Percentiles rank a stretch among this genome's conserved stretches.
These are phyloP conservation scores for Ephestia elutella DNA, from an alignment of 1,140 invertebrate genomes.

Conservation along the genomic window DNA sequence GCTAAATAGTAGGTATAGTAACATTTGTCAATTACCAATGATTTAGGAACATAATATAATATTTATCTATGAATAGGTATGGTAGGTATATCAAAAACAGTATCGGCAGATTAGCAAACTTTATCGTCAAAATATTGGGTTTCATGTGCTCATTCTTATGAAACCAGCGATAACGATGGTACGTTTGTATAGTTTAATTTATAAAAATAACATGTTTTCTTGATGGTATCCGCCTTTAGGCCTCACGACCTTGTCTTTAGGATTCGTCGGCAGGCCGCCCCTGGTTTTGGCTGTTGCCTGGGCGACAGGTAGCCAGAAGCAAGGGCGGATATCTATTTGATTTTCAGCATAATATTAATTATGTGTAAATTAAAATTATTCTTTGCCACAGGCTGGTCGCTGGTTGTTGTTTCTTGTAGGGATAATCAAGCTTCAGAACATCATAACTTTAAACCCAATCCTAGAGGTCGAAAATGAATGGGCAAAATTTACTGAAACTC, in stretches of 20 bases:
- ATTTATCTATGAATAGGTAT: background rate
- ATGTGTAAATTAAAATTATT: background rate
- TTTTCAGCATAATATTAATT: background rate
- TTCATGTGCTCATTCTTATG: slow-evolving; percentile 13
- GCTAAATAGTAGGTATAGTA: too few relatives aligned
- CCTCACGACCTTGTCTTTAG: too few relatives aligned
- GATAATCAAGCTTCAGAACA: slow-evolving; percentile 34
- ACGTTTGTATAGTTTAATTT: slow-evolving; percentile 22
- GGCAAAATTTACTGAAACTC: slow-evolving; percentile 35
- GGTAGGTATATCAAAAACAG: background rate
- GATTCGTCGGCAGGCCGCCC: too few relatives aligned
- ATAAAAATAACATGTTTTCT: too few relatives aligned
- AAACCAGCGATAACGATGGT: slow-evolving; percentile 42
- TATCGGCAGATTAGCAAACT: background rate
- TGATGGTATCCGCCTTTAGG: too few relatives aligned
- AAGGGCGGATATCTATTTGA: too few relatives aligned
- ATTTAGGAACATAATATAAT: background rate
- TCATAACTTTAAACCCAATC: slow-evolving; percentile 38
- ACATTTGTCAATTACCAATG: too few relatives aligned
- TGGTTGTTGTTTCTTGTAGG: slow-evolving; percentile 42
- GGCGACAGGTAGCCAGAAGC: too few relatives aligned
- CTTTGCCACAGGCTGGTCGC: slow-evolving; percentile 31
- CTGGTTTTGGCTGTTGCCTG: too few relatives aligned
- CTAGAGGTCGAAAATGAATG: slow-evolving; percentile 52
- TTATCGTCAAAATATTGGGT: background rate